Percentiles rank a stretch among this genome's conserved stretches.
phyloP scores from a whole-genome alignment of 2,797 vertebrate species.

The Aeoliscus strigatus region DNA sequence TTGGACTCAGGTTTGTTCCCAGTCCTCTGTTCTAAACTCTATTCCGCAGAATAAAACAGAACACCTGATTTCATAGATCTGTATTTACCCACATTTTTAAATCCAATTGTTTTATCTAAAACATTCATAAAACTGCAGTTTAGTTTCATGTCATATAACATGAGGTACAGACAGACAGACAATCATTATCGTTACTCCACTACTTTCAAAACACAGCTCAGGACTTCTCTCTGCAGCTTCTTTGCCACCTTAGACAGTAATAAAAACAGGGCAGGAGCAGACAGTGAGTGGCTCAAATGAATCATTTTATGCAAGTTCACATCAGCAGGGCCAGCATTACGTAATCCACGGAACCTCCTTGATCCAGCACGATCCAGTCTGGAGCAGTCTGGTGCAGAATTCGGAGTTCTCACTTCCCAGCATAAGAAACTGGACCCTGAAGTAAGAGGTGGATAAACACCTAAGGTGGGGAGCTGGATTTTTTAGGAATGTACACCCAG shows the following conservation, averaged over 20 bases:
- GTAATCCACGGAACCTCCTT: conserved; percentile 21
- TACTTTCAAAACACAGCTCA: too few species aligned
- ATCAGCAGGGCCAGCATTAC: conserved; percentile 18
- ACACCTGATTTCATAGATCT: conserved; percentile 7
- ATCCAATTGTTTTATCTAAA: too few species aligned
- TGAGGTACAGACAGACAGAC: too few species aligned
- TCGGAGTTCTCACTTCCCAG: conserved; percentile 8
- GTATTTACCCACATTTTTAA: too few species aligned
- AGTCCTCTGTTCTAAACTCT: conserved; percentile 31
- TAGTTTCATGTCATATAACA: too few species aligned
- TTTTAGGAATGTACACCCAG: conserved; percentile 17
- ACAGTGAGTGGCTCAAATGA: conserved; percentile 13
- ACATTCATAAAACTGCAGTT: too few species aligned
- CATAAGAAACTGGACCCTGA: conserved; percentile 9
- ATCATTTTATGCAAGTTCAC: conserved; percentile 22
- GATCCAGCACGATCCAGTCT: conserved; percentile 25
- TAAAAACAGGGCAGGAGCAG: neutral
- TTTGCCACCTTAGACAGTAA: neutral
- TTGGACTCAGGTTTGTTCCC: conserved; percentile 36
- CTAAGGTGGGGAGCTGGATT: conserved; percentile 1
- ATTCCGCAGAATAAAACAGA: conserved; percentile 36
- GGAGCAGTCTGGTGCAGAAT: conserved; percentile 3
- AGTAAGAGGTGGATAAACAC: conserved; percentile 29
- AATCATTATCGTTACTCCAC: too few species aligned
- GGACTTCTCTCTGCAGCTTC: neutral